These are phyloP conservation scores for Ophioninae sp. DNA, from an alignment of 2,888 invertebrate species.

Conservation along the genomic window DNA sequence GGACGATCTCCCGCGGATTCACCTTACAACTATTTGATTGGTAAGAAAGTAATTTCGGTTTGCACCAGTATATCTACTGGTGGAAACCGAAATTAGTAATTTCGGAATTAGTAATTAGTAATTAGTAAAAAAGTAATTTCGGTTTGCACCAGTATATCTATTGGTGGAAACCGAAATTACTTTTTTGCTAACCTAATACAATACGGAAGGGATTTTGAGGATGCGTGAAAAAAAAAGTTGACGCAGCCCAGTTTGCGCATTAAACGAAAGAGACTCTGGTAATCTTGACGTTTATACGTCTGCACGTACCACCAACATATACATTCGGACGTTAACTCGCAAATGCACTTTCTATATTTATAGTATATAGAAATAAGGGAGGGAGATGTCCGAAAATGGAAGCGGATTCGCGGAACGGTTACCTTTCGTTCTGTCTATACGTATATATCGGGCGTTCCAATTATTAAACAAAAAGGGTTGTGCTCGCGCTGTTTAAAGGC, in stretches of 20 bases:
- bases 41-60: too few species aligned
- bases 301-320: background rate
- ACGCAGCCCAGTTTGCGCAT: background rate
- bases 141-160: too few species aligned
- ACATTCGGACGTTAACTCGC: slow-evolving; percentile 12
- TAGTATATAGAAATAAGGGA: slow-evolving; percentile 49
- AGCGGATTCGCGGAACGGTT: slow-evolving; percentile 73
- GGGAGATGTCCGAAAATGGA: slow-evolving; percentile 70
- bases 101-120: too few species aligned
- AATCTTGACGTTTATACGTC: background rate
- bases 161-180: too few species aligned
- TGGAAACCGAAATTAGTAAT: too few species aligned
- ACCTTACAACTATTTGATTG: too few species aligned
- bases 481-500: slow-evolving; percentile 58
- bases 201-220: background rate
- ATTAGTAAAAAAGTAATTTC: too few species aligned
- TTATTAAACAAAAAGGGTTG: slow-evolving; percentile 73
- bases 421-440: slow-evolving; percentile 63
- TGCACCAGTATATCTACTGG: too few species aligned
- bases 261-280: background rate
- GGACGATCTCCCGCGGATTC: too few species aligned
- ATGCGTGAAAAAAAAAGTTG: slow-evolving; percentile 6
- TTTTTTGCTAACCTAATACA: background rate
- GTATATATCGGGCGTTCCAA: slow-evolving; percentile 74
- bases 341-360: slow-evolving; percentile 25